Base-by-base conservation (phyloP, 23 tunicate genomes). In the Trididemnum miniatum region DNA sequence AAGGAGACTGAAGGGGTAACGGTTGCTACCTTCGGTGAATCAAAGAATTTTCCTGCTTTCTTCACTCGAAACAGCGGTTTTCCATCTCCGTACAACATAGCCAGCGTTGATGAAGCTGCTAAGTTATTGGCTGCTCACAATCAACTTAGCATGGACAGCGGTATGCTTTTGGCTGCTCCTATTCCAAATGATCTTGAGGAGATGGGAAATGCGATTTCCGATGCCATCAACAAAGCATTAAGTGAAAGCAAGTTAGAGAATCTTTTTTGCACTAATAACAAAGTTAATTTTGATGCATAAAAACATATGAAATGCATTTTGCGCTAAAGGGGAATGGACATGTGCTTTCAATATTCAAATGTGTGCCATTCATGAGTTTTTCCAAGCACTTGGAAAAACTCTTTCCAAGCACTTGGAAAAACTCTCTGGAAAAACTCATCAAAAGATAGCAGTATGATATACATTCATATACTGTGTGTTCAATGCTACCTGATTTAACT, bases 1-100 rank as follows among this genome's bases (percentile, higher is more conserved):
- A 7, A 92, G 97, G 99, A 95, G 77, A 95, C 99, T 0, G 89
- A 95, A 79, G 99, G 99, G 20, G 95, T 95, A 0, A 79, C 91
- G n/a, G 95, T 89, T 33, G 94, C 88, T 15, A 85, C 95, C 15
- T 79, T 81, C 49, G 99, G 99, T 26, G 65, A 75, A 27, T 34
- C 72, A 31, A 60, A 60, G 1, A 85, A 85, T 35, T 95, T 95
- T 82, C 99, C 99, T 1, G 96, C 87, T 1, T 95, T 95, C 72
- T 95, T 85, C 65, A 89, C 94, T 1, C 88, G 22, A 26, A 26
- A 74, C 4, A 84, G 91, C 65, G 99, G 99, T 34, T 71, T 36
- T 64, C 69, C 87, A 37, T 95, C 99, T 1, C 99, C 85, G 12
- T 24, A 34, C 26, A 37, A 51, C 59, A 76, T 89, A n/a, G 31